phyloP scores from a whole-genome alignment of 2,797 vertebrate species.

The Anabas testudineus region DNA sequence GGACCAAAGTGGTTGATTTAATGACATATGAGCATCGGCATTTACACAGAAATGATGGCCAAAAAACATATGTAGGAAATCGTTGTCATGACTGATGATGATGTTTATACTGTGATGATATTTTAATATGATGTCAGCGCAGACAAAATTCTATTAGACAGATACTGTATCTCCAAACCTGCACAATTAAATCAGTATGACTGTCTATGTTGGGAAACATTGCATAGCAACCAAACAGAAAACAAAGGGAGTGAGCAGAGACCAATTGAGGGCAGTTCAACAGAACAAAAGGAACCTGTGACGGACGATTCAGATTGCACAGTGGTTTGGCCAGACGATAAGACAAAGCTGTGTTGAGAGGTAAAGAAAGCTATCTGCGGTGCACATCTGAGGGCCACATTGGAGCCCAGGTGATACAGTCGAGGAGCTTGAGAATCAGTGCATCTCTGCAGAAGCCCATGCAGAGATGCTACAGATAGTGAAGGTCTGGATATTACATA shows the following conservation, averaged over 20 bases:
- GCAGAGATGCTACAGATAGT: conserved; percentile 77
- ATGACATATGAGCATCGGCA: no score
- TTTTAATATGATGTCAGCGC: no score
- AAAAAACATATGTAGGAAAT: no score
- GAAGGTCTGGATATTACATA: conserved; percentile 82
- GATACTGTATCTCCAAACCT: no score
- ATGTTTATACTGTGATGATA: no score
- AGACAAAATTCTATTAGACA: no score
- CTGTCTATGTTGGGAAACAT: conserved; percentile 54
- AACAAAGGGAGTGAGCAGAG: conserved; percentile 61
- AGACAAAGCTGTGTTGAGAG: conserved; percentile 83
- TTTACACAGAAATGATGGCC: neutral
- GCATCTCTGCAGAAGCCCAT: conserved; percentile 60
- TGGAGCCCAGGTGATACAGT: conserved; percentile 78
- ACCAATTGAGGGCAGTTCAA: conserved; percentile 73
- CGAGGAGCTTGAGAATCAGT: conserved; percentile 67
- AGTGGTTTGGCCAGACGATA: conserved; percentile 80
- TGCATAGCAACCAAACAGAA: conserved; percentile 48
- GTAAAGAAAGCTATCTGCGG: conserved; percentile 82
- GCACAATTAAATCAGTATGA: no score
- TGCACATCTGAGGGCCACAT: conserved; percentile 81
- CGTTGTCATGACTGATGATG: no score
- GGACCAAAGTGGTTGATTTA: no score
- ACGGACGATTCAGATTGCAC: conserved; percentile 72
- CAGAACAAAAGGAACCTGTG: conserved; percentile 75